Percentiles rank a stretch among this genome's conserved stretches.
Evolutionary conservation across 2,113 vertebrate genomes (phyloP).

Genomic region (Ceyx margarethae): DNA sequence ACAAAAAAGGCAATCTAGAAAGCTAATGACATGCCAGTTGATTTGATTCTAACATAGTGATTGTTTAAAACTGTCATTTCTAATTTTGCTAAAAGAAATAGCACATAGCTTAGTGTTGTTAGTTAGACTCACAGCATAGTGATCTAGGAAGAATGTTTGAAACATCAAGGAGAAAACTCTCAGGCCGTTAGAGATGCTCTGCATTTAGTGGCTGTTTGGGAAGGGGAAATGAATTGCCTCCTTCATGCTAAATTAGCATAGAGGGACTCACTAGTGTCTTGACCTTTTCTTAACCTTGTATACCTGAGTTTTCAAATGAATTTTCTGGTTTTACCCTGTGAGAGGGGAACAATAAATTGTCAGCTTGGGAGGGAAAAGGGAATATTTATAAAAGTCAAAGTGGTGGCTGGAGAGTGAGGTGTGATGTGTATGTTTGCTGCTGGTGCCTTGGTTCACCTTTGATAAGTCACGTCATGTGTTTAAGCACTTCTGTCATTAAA

Average conservation of each 20-base stretch:
- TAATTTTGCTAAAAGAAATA: slow-evolving; percentile 63
- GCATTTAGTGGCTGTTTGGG: slow-evolving; percentile 25
- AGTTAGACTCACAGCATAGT: slow-evolving; percentile 14
- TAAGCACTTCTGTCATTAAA: background rate
- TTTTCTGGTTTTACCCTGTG: background rate
- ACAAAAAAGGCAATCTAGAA: slow-evolving; percentile 33
- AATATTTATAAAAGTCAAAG: background rate
- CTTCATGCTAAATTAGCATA: slow-evolving; percentile 45
- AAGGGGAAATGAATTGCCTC: slow-evolving; percentile 31
- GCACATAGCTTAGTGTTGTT: background rate
- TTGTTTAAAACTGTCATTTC: slow-evolving; percentile 61
- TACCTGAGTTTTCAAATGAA: background rate
- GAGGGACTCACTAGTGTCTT: background rate
- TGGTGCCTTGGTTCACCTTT: background rate
- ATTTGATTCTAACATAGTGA: slow-evolving; percentile 64
- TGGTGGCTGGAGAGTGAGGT: background rate
- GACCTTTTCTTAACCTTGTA: slow-evolving; percentile 53
- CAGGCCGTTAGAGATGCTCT: slow-evolving; percentile 27
- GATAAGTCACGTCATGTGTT: background rate
- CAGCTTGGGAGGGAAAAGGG: background rate
- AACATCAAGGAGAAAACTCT: slow-evolving; percentile 6
- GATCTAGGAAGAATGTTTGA: slow-evolving; percentile 3
- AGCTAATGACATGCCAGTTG: slow-evolving; percentile 50
- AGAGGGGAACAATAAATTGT: background rate
- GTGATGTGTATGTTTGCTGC: background rate